Conservation (phyloP, 2,797 vertebrate species). For the Petrocephalus sullivani region DNA sequence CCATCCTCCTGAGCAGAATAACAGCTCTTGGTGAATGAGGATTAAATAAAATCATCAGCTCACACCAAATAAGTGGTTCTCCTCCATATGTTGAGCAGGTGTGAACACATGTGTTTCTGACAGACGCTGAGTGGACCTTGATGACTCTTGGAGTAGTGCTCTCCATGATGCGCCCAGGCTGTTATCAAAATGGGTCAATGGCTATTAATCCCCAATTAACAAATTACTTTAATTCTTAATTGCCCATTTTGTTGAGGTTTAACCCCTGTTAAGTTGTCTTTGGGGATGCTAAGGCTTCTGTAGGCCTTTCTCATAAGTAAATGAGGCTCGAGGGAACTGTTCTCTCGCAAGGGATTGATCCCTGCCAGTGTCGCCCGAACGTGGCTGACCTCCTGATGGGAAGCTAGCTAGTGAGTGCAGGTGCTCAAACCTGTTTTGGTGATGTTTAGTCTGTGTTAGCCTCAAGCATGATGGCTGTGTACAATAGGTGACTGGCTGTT, state of each 20-base stretch:
- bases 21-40: not conserved
- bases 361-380: not conserved
- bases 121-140: not conserved
- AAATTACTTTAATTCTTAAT: not conserved
- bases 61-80: not conserved
- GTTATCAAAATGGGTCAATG: not conserved
- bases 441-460: not conserved
- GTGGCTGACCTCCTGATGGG: not conserved
- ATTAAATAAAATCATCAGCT: not conserved
- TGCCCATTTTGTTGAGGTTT: not conserved
- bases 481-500: not conserved
- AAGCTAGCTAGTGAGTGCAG: not conserved
- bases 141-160: not conserved
- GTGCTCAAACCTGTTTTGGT: not conserved
- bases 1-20: not conserved
- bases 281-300: not conserved
- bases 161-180: not conserved
- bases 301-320: not conserved
- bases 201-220: not conserved
- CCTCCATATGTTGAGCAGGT: not conserved
- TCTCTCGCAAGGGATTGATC: not conserved
- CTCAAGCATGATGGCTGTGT: not conserved
- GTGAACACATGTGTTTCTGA: not conserved
- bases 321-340: not conserved
- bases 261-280: not conserved